Evolutionary conservation across 1,140 invertebrate genomes (phyloP).

Genomic region (Cydia fagiglandana): DNA sequence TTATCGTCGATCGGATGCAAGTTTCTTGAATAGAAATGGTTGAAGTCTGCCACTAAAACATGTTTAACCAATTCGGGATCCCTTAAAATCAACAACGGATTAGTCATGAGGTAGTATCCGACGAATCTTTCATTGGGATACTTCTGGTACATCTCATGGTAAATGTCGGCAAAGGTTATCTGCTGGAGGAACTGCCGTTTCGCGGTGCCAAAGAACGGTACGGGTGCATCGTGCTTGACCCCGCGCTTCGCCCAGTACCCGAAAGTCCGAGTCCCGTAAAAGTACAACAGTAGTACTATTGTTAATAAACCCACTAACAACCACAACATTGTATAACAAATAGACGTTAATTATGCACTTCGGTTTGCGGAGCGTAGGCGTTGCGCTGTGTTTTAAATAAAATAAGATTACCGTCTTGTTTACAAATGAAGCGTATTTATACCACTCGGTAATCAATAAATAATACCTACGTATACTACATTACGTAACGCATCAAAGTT

Average conservation of each 20-base stretch:
- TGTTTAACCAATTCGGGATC: background rate
- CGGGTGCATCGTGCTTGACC: constrained; percentile 56
- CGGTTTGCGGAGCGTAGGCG: no score
- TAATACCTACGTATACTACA: no score
- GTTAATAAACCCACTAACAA: constrained; percentile 3
- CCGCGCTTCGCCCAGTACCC: constrained; percentile 74
- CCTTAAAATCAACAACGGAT: constrained; percentile 56
- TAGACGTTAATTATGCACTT: no score
- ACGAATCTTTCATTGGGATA: constrained; percentile 44
- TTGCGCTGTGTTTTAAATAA: no score
- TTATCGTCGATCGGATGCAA: background rate
- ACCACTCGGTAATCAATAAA: no score
- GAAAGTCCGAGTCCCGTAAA: constrained; percentile 41
- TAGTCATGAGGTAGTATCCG: constrained; percentile 61
- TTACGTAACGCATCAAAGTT: no score
- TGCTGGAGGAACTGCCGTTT: constrained; percentile 33
- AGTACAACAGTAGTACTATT: constrained; percentile 19
- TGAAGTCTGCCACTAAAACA: background rate
- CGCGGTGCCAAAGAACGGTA: constrained; percentile 60
- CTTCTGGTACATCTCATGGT: constrained; percentile 39
- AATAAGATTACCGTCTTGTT: no score
- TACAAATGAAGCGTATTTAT: no score
- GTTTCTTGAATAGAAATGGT: background rate
- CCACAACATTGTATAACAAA: background rate
- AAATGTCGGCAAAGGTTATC: constrained; percentile 34